Evolutionary conservation across 30 jellyfish, hydroid and myxozoan species (phyloP).

Genomic region (Mastigias papua): DNA sequence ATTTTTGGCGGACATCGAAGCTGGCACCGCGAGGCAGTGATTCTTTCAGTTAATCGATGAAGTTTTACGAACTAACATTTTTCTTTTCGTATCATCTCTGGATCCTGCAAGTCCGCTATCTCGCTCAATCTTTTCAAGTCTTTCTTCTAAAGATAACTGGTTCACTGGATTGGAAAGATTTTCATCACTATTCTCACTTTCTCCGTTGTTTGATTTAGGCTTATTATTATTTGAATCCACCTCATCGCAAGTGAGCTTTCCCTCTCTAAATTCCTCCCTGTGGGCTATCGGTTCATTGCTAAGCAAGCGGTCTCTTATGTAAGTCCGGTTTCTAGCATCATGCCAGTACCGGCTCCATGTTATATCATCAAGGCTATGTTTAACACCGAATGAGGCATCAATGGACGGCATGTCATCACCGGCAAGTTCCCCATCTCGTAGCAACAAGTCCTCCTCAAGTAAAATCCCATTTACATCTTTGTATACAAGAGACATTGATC

Average conservation of each 20-base stretch:
- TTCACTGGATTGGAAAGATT: background rate
- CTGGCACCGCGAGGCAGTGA: too few species aligned
- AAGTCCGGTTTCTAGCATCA: background rate
- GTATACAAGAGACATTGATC: constrained; percentile 13
- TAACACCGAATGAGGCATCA: background rate
- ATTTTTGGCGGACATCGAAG: too few species aligned
- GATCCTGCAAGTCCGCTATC: constrained; percentile 14
- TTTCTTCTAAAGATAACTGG: constrained; percentile 8
- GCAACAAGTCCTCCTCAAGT: background rate
- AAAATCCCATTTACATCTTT: background rate
- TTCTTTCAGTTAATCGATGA: too few species aligned
- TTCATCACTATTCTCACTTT: background rate
- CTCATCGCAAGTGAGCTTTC: background rate
- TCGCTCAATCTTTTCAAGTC: constrained; percentile 20
- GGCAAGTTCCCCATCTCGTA: background rate
- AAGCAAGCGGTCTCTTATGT: background rate
- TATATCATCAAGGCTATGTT: constrained; percentile 8
- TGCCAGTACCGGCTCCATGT: constrained; percentile 45
- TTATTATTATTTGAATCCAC: background rate
- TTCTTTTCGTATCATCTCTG: too few species aligned
- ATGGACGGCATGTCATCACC: background rate
- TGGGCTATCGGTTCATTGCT: background rate
- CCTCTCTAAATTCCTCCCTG: background rate
- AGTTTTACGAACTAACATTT: too few species aligned
- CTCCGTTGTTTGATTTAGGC: background rate